Evolutionary conservation across 2,888 invertebrate species (phyloP).

Genomic region (Yponomeuta sedellus): DNA sequence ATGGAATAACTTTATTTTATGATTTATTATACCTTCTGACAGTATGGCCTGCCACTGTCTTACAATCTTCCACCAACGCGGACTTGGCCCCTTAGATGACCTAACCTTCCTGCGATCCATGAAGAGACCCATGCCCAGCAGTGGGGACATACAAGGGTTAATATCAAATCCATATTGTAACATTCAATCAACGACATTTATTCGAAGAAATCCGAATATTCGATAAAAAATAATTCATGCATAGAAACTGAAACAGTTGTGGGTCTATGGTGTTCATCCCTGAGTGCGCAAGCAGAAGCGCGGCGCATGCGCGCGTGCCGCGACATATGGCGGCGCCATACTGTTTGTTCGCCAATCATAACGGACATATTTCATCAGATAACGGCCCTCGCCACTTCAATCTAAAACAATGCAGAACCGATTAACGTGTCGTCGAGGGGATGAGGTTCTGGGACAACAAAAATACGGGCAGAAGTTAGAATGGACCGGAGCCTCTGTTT

Average conservation of each 20-base stretch:
- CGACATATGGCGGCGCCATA: slow-evolving; percentile 74
- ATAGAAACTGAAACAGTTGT: neutral
- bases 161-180: too few relatives aligned
- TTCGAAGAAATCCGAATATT: too few relatives aligned
- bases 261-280: slow-evolving; percentile 59
- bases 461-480: neutral
- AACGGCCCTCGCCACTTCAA: slow-evolving; percentile 67
- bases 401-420: slow-evolving; percentile 69
- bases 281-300: slow-evolving; percentile 62
- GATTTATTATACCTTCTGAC: too few relatives aligned
- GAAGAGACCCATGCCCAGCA: too few relatives aligned
- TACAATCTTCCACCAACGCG: too few relatives aligned
- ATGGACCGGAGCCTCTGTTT: neutral
- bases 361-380: slow-evolving; percentile 77
- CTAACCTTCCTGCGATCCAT: too few relatives aligned
- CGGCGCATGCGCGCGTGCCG: slow-evolving; percentile 72
- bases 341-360: slow-evolving; percentile 77
- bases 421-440: slow-evolving; percentile 56
- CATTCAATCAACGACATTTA: too few relatives aligned
- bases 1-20: too few relatives aligned
- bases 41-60: too few relatives aligned
- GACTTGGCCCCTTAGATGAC: too few relatives aligned
- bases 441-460: slow-evolving; percentile 24
- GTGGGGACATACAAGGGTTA: too few relatives aligned
- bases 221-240: too few relatives aligned